Evolutionary conservation across 1,140 invertebrate species (phyloP).

Genomic region (Drosophila parvula): DNA sequence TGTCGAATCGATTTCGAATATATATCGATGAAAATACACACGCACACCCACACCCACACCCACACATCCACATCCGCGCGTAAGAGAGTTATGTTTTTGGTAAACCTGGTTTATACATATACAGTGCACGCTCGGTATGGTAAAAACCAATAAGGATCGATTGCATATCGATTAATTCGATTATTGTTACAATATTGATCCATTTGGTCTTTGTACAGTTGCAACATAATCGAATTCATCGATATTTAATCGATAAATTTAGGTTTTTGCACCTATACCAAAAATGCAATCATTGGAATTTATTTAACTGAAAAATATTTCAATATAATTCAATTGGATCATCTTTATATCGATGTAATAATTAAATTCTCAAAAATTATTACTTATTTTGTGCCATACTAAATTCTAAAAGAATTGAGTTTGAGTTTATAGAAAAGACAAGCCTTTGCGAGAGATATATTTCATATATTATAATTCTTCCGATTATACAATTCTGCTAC

Average conservation of each 20-base stretch:
- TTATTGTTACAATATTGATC: background rate
- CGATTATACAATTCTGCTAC: too few species aligned
- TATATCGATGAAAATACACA: constrained; percentile 52
- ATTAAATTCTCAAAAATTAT: background rate
- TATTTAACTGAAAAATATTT: too few species aligned
- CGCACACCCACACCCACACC: constrained; percentile 13
- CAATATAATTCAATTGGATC: too few species aligned
- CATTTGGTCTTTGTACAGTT: too few species aligned
- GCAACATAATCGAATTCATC: background rate
- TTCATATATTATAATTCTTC: too few species aligned
- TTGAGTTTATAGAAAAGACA: too few species aligned
- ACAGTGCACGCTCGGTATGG: background rate
- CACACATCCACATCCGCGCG: background rate
- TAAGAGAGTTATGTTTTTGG: background rate
- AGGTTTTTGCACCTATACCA: background rate
- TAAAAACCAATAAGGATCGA: background rate
- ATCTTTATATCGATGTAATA: too few species aligned
- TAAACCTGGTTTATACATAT: background rate
- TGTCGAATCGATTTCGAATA: constrained; percentile 48
- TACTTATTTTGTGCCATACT: background rate
- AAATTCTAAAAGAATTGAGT: background rate
- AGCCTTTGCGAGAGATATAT: too few species aligned
- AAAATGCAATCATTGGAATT: too few species aligned
- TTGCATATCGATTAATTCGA: background rate
- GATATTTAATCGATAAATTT: background rate